Evolutionary conservation across 2,888 invertebrate genomes (phyloP), one percentile per base, ranked within the genome.

Genomic region (Ypsolopha sequella): DNA sequence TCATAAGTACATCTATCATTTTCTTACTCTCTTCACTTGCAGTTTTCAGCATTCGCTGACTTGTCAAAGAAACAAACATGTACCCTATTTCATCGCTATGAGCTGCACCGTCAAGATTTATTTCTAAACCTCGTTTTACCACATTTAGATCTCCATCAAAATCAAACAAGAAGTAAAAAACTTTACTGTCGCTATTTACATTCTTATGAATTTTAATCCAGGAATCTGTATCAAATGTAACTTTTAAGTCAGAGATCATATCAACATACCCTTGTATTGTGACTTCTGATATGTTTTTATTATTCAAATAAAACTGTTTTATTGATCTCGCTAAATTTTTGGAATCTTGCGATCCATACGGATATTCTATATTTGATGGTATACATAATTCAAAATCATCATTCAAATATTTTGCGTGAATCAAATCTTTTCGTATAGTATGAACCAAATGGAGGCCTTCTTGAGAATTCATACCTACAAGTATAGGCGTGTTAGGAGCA

Each of bases 401-500:
- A 44, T 61, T 58, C n/a, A 65, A 48, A 48, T 55, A 45, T 13
- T 60, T 52, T n/a, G 57, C 36, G n/a, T 61, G 36, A 33, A 36
- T 48, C 1, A 2, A 24, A 33, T 60, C 51, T 45, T 49, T 53
- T 33, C 47, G 51, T 38, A 60, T 48, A 35, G 52, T 51, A 1
- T 56, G 57, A 50, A 60, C 49, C 48, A 61, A 57, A 43, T 57
- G 58, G 13, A 62, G 52, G 6, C 76, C 76, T 61, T 81, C 82
- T 53, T 73, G 65, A 13, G 70, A 61, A 48, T 73, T 78, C n/a
- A 77, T 62, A 14, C 80, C 78, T 8, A 68, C 60, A 46, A 84
- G 59, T 57, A 78, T 65, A 1, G 78, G 78, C 6, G 76, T 60
- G 51, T 74, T 63, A 43, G 73, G 68, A 9, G 70, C 58, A 6